These are phyloP conservation scores for Sialia sialis DNA, from an alignment of 2,113 vertebrate genomes.

Conservation along the genomic window DNA sequence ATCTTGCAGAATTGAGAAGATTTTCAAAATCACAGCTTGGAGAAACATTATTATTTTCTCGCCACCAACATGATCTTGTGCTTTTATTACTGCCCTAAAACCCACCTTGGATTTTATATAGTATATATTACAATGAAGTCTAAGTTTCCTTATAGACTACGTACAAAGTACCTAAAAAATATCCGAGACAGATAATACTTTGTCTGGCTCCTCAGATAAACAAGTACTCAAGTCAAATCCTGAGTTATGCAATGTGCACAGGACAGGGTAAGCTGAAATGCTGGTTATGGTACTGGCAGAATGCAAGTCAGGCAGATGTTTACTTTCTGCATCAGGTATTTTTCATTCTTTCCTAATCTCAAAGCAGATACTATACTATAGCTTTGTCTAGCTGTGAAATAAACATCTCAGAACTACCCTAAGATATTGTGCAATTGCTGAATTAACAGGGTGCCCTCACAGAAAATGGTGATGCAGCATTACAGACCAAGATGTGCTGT, in stretches of 20 bases:
- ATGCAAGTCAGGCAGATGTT: not conserved
- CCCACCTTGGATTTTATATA: not conserved
- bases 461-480: not conserved
- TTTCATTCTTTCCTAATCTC: not conserved
- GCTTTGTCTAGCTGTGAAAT: not conserved
- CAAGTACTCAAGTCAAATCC: not conserved
- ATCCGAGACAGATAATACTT: not conserved
- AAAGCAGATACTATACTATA: not conserved
- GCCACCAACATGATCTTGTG: not conserved
- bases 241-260: not conserved
- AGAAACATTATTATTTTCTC: not conserved
- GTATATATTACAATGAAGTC: not conserved
- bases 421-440: not conserved
- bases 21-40: not conserved
- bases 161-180: not conserved
- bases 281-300: not conserved
- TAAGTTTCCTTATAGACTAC: not conserved
- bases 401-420: not conserved
- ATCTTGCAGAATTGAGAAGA: not conserved
- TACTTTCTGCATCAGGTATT: not conserved
- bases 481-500: not conserved
- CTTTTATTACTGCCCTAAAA: not conserved
- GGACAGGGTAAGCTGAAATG: not conserved
- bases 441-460: not conserved
- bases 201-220: not conserved